Evolutionary conservation across 2,797 vertebrate genomes (phyloP), one percentile per base, ranked within the genome.

Genomic region (Eremophila alpestris): DNA sequence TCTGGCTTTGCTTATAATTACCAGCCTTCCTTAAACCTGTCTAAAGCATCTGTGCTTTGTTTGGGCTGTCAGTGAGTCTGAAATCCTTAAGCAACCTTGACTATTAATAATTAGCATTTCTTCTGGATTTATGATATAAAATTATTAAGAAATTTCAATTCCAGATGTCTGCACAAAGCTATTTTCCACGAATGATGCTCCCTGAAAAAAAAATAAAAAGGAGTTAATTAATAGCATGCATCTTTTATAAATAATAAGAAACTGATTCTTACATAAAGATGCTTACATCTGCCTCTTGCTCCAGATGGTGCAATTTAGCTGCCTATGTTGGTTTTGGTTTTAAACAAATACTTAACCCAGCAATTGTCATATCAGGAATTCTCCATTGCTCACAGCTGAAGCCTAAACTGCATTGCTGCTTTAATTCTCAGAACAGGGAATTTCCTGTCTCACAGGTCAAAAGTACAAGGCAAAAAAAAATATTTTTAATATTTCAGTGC

Each of bases 281-380:
- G 95, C 93, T 97, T 96, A 85, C 94, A 96, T 96, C 95, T 96
- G 95, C 96, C 95, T 97, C 84, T 96, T 96, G 93, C 96, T 97
- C 97, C 97, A 97, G 97, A 97, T 97, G 97, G 97, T 97, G 97
- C 96, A 97, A 87, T 97, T 98, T 98, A 97, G 97, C 97, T 97
- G 96, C 95, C 88, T 96, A 11, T 94, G 94, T 94, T 88, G 65
- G 86, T 97, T 97, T 96, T 20, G 22, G 68, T 91, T 96, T 97
- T 95, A 96, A 97, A 97, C 83, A 97, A 97, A 94, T 96, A 88
- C 91, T 97, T 96, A 96, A 95, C 89, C 91, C 84, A 95, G 83
- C 87, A 95, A 94, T 95, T 96, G 79, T 95, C 92, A 94, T 95
- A 94, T 95, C 86, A 95, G 93, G 80, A 94, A 92, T 94, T 97